Conservation (phyloP, 2,797 vertebrate genomes). For the Dallia pectoralis region DNA sequence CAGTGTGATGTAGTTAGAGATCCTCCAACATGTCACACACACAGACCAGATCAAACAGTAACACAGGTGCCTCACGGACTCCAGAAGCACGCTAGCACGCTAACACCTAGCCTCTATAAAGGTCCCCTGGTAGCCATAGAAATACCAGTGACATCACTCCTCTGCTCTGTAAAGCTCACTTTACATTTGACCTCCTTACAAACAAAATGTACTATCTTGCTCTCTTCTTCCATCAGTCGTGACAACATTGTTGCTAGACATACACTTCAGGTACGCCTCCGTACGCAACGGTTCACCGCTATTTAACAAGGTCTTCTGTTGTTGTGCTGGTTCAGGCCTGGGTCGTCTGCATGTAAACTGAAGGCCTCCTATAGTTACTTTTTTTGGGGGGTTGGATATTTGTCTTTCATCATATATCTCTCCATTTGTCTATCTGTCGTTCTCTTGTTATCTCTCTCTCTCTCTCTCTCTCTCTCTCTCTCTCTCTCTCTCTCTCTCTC, state of each 20-base stretch:
- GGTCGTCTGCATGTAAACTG: neutral
- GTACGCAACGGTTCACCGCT: neutral
- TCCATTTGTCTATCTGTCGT: neutral
- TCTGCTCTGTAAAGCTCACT: slow-evolving; percentile 9
- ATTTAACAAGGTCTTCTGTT: neutral
- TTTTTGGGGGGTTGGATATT: neutral
- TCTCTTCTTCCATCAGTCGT: neutral
- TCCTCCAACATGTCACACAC: neutral
- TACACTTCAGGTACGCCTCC: neutral
- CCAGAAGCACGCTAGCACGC: too few relatives aligned
- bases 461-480: neutral
- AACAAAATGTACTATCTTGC: neutral
- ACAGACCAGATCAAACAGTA: too few relatives aligned
- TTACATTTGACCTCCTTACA: slow-evolving; percentile 25
- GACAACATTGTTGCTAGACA: too few relatives aligned
- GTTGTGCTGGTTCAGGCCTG: neutral
- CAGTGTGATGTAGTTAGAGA: neutral
- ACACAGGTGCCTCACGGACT: too few relatives aligned
- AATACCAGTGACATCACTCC: slow-evolving; percentile 5
- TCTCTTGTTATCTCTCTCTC: neutral
- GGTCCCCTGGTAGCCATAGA: neutral
- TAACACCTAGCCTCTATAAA: too few relatives aligned
- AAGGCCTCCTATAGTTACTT: neutral
- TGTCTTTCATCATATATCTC: neutral
- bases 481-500: neutral